These are phyloP conservation scores for Drosophila barbarae DNA, from an alignment of 2,888 invertebrate genomes.

Conservation along the genomic window DNA sequence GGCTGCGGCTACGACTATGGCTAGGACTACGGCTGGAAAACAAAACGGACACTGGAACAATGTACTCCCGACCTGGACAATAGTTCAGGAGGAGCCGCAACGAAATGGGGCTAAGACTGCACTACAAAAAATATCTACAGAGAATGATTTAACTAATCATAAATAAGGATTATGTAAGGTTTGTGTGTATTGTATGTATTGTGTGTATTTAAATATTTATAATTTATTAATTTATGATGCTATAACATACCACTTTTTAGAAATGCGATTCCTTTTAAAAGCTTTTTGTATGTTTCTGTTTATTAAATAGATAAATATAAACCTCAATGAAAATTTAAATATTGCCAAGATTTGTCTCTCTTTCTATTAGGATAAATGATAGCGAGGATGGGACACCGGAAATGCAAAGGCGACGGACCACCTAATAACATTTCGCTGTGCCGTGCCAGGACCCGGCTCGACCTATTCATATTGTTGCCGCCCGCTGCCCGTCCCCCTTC, in stretches of 20 bases:
- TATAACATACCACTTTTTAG: too few relatives aligned
- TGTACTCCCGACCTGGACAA: slow-evolving; percentile 28
- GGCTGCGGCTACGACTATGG: slow-evolving; percentile 7
- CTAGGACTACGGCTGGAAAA: slow-evolving; percentile 13
- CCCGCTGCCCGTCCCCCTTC: not conserved
- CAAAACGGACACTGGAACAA: slow-evolving; percentile 37
- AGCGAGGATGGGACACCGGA: slow-evolving; percentile 46
- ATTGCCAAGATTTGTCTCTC: not conserved
- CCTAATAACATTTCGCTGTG: slow-evolving; percentile 69
- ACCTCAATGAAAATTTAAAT: not conserved
- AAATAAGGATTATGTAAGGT: too few relatives aligned
- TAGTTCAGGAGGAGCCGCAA: slow-evolving; percentile 17
- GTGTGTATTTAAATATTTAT: too few relatives aligned
- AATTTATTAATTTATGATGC: not conserved
- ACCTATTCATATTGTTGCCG: slow-evolving; percentile 9
- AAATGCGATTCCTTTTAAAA: too few relatives aligned
- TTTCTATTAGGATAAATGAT: not conserved
- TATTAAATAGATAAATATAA: not conserved
- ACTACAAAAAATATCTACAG: not conserved
- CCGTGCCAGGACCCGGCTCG: slow-evolving; percentile 12
- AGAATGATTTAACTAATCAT: not conserved
- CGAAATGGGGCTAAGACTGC: slow-evolving; percentile 22
- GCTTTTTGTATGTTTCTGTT: too few relatives aligned
- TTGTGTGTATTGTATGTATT: too few relatives aligned
- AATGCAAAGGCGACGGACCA: slow-evolving; percentile 64